A percentile compares a stretch with the other conserved stretches of the same genome.
These are phyloP conservation scores for Heliconius congener DNA, from an alignment of 1,140 invertebrate species.

Conservation along the genomic window DNA sequence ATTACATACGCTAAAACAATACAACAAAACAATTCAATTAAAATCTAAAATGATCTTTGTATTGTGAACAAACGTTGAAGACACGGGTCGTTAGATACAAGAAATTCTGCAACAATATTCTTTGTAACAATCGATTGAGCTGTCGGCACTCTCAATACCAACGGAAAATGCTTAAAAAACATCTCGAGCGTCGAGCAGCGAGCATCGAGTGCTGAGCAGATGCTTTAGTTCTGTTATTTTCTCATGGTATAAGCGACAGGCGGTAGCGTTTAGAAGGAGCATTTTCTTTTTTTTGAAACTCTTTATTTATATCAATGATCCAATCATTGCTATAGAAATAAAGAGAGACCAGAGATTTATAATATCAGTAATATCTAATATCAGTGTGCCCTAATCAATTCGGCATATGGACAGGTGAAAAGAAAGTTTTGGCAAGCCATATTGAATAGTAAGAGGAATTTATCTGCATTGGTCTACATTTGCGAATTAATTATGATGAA, in stretches of 20 bases:
- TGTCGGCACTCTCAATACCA: slow-evolving; percentile 55
- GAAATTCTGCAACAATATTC: slow-evolving; percentile 39
- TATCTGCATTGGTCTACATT: no score
- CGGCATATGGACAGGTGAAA: no score
- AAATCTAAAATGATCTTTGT: slow-evolving; percentile 13
- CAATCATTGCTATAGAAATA: no score
- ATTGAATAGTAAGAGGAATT: no score
- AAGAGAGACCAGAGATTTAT: no score
- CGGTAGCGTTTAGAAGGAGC: slow-evolving; percentile 11
- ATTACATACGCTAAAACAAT: background rate
- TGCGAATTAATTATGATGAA: no score
- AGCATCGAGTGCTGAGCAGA: slow-evolving; percentile 35
- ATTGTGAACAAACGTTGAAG: slow-evolving; percentile 17
- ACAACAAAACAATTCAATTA: slow-evolving; percentile 18
- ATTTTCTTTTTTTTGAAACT: background rate
- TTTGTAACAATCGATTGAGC: slow-evolving; percentile 51
- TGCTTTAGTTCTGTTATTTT: slow-evolving; percentile 48
- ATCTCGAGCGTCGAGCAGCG: slow-evolving; percentile 43
- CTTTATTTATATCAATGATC: no score
- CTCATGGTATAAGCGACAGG: slow-evolving; percentile 17
- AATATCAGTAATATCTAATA: no score
- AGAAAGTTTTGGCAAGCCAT: no score
- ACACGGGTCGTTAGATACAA: slow-evolving; percentile 21
- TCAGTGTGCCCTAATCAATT: no score
- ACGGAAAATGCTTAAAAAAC: slow-evolving; percentile 60